Evolutionary conservation across 1,140 invertebrate genomes (phyloP).

Genomic region (Drosophila setifemur): DNA sequence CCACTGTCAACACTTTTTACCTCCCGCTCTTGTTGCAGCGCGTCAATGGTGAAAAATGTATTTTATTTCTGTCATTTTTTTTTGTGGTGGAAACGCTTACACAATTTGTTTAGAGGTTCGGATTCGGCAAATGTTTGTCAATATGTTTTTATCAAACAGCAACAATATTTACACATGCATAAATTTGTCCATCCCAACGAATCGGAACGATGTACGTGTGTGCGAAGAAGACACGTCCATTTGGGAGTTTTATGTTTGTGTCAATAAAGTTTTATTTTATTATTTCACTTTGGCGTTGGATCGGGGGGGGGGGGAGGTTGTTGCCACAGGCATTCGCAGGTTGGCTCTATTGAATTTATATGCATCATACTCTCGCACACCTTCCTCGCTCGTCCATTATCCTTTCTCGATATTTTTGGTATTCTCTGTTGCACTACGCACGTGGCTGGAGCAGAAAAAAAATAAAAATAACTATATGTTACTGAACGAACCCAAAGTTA

Average conservation of each 20-base stretch:
- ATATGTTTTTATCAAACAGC: conserved; percentile 76
- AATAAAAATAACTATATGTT: conserved; percentile 80
- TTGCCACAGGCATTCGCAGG: conserved; percentile 56
- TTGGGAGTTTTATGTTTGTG: conserved; percentile 74
- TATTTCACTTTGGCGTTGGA: conserved; percentile 39
- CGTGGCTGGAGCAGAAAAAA: conserved; percentile 65
- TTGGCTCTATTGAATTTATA: conserved; percentile 70
- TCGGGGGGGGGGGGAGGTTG: not conserved
- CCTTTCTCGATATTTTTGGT: conserved; percentile 7
- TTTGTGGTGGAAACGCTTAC: conserved; percentile 22
- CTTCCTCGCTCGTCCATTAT: conserved; percentile 2
- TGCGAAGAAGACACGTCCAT: conserved; percentile 41
- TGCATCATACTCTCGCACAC: conserved; percentile 33
- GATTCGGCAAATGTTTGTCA: conserved; percentile 75
- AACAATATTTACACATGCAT: conserved; percentile 79
- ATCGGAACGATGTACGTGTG: not conserved
- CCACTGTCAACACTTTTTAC: conserved; percentile 36
- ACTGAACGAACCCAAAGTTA: conserved; percentile 67
- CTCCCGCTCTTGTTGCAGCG: conserved; percentile 3
- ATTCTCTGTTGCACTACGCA: conserved; percentile 49
- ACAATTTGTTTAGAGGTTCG: conserved; percentile 68
- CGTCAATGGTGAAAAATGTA: conserved; percentile 5
- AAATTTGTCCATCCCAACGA: conserved; percentile 52
- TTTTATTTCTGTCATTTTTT: conserved; percentile 35
- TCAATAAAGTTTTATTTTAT: conserved; percentile 80